Base-by-base conservation (phyloP, 2,797 vertebrate genomes). In the Gadopsis bispinosus region DNA sequence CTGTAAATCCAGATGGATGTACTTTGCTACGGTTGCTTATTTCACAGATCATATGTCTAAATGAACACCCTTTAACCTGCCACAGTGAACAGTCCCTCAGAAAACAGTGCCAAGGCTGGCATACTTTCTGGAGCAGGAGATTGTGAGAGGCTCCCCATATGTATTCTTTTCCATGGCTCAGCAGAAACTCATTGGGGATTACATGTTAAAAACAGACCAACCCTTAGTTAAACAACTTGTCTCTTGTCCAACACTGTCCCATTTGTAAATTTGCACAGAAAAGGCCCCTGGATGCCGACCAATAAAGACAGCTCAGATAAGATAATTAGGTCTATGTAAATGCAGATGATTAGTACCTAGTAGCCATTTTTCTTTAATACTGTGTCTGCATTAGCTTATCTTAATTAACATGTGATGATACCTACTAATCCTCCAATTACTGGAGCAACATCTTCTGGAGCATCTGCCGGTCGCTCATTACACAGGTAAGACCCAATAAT, bases 351-450 rank as follows among this genome's bases (percentile, higher is more conserved):
- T 88, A 87, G 66, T 66, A 67, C 72, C 71, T 69, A 63, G 73
- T 67, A 54, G 75, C 71, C 77, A 13, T 83, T 81, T 37, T 83
- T 82, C 75, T 85, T 83, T 67, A 84, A 85, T 63, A 73, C 75
- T 79, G 75, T 77, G 71, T 82, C 75, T 81, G 76, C 80, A 84
- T 89, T 84, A 89, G 77, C 85, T 91, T 91, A 92, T 93, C 90
- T 94, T 92, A 93, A 94, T 94, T 89, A 93, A 86, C 82, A 83
- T 86, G 80, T 33, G 58, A 88, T 86, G 84, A 88, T 91, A 85
- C 83, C 54, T 78, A 64, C 80, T 91, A 87, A 93, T 90, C 89
- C 86, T 69, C 76, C 81, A 88, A 88, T 92, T 92, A 90, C 73
- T 63, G 62, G 58, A 85, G 83, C 72, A 88, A 83, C 82, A 89